phyloP scores from a whole-genome alignment of 1,140 invertebrate genomes.

The Idris sp. region DNA sequence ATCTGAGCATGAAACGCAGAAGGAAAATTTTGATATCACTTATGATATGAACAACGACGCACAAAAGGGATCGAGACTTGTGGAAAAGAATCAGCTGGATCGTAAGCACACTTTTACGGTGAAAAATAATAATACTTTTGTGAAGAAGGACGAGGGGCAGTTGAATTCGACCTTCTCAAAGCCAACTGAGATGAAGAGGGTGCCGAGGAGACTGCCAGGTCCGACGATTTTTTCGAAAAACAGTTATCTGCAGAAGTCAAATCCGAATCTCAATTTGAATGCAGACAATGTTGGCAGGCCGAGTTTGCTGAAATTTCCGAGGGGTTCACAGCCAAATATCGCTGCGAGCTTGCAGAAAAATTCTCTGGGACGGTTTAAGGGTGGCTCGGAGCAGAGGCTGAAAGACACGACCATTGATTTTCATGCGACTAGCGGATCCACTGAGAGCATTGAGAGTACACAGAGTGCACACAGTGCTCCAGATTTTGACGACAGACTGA shows the following conservation, averaged over 20 bases:
- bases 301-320: conserved; percentile 63
- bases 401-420: conserved; percentile 58
- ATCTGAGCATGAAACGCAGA: conserved; percentile 49
- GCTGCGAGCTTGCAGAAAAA: conserved; percentile 55
- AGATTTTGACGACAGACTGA: conserved; percentile 69
- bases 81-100: conserved; percentile 38
- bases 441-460: conserved; percentile 75
- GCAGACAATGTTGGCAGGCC: conserved; percentile 25
- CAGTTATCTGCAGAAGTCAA: conserved; percentile 74
- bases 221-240: conserved; percentile 68
- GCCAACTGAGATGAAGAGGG: conserved; percentile 20
- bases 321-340: conserved; percentile 69
- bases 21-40: conserved; percentile 29
- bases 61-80: conserved; percentile 14
- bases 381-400: conserved; percentile 68
- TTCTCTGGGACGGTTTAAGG: conserved; percentile 64
- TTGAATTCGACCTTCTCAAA: conserved; percentile 46
- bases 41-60: conserved; percentile 17
- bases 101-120: conserved; percentile 36
- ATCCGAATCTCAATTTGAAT: conserved; percentile 72
- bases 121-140: conserved; percentile 43
- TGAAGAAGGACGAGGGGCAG: conserved; percentile 25
- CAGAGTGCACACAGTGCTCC: conserved; percentile 74
- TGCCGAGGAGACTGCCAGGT: conserved; percentile 44
- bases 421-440: conserved; percentile 67